Evolutionary conservation across 2,113 vertebrate species (phyloP).

Genomic region (Rattus norvegicus): DNA sequence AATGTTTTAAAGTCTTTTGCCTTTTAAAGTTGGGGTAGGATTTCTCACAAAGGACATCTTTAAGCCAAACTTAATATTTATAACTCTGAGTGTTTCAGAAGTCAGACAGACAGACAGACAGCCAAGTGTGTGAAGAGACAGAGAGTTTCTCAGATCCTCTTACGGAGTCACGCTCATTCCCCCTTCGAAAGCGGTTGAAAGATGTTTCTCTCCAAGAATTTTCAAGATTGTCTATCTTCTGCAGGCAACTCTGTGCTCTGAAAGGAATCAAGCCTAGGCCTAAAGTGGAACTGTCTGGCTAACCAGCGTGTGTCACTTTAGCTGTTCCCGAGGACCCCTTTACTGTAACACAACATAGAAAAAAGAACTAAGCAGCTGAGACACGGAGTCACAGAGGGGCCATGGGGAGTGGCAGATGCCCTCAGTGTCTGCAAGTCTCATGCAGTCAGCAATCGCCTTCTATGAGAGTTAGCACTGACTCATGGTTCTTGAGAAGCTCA

Average conservation of each 20-base stretch:
- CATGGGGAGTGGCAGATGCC: neutral
- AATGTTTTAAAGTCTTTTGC: constrained; percentile 30
- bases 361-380: neutral
- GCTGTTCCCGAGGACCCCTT: neutral
- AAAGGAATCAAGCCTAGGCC: neutral
- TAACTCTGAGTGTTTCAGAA: constrained; percentile 57
- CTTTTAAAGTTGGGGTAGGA: constrained; percentile 3
- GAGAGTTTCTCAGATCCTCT: constrained; percentile 40
- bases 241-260: neutral
- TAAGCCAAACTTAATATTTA: constrained; percentile 73
- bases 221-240: constrained; percentile 42
- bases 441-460: neutral
- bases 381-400: neutral
- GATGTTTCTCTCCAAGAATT: constrained; percentile 13
- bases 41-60: constrained; percentile 59
- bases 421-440: constrained; percentile 3
- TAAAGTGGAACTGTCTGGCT: constrained; percentile 1
- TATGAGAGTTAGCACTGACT: neutral
- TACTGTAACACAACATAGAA: neutral
- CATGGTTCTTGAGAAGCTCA: neutral
- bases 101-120: constrained; percentile 33
- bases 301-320: neutral
- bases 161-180: constrained; percentile 4
- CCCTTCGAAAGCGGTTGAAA: constrained; percentile 49
- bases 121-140: constrained; percentile 35